phyloP scores from a whole-genome alignment of 64 coral and sea anemone genomes.

The Stichodactyla mertensii region DNA sequence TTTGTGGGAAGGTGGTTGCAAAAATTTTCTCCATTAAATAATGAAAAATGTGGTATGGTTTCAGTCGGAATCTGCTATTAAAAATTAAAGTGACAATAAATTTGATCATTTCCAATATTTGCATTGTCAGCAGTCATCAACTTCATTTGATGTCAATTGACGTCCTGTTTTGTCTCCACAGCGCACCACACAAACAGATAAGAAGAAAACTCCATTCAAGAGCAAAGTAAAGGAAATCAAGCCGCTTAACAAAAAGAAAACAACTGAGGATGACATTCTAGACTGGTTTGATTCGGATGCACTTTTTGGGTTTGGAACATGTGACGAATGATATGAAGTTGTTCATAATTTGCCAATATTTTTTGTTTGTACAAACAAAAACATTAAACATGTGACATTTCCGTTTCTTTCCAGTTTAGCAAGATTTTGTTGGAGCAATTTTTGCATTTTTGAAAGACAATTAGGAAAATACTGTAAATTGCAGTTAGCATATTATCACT shows the following conservation, averaged over 20 bases:
- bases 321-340: background rate
- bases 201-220: constrained; percentile 49
- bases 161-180: background rate
- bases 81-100: too few relatives aligned
- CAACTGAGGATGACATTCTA: constrained; percentile 18
- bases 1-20: background rate
- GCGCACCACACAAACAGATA: background rate
- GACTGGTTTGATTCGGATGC: constrained; percentile 60
- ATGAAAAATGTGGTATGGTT: too few relatives aligned
- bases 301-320: constrained; percentile 45
- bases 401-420: background rate
- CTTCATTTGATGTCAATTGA: background rate
- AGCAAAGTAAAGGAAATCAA: constrained; percentile 48
- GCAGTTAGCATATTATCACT: background rate
- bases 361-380: background rate
- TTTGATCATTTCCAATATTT: too few relatives aligned
- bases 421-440: background rate
- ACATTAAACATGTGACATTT: background rate
- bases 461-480: background rate
- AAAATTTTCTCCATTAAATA: too few relatives aligned
- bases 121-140: background rate
- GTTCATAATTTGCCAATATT: background rate
- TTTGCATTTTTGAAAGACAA: background rate
- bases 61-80: too few relatives aligned
- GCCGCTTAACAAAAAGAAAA: constrained; percentile 38